Evolutionary conservation across 2,888 invertebrate genomes (phyloP).

Genomic region (Anoncus sp.): DNA sequence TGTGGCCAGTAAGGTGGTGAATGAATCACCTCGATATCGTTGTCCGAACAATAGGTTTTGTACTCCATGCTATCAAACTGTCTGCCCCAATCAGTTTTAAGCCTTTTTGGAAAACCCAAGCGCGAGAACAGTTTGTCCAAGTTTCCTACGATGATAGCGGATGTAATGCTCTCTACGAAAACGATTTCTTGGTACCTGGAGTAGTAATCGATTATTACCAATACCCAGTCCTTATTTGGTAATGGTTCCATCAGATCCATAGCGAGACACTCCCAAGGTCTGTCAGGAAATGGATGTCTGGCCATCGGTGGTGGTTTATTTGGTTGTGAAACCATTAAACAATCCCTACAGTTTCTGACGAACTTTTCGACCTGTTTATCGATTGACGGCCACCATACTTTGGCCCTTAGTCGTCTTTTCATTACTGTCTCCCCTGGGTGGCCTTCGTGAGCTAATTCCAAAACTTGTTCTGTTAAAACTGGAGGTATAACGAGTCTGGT

Average conservation of each 20-base stretch:
- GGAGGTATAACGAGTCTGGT: constrained; percentile 61
- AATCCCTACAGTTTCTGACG: constrained; percentile 49
- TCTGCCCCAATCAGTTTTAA: constrained; percentile 65
- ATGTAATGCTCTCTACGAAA: constrained; percentile 42
- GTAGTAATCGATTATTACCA: constrained; percentile 35
- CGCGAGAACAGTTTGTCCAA: constrained; percentile 12
- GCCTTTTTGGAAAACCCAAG: constrained; percentile 54
- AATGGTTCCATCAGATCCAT: constrained; percentile 58
- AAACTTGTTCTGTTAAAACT: constrained; percentile 57
- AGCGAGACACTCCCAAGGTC: constrained; percentile 50
- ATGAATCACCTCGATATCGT: constrained; percentile 57
- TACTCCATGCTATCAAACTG: constrained; percentile 68
- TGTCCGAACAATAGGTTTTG: constrained; percentile 52
- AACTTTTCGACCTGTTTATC: constrained; percentile 52
- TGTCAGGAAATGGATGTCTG: constrained; percentile 33
- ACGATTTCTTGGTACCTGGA: constrained; percentile 64
- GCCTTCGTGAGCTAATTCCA: constrained; percentile 72
- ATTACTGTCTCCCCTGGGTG: constrained; percentile 66
- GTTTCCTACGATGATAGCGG: not conserved
- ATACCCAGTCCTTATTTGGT: constrained; percentile 28
- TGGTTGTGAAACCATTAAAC: constrained; percentile 41
- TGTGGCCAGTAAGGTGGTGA: constrained; percentile 69
- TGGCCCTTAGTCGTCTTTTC: constrained; percentile 43
- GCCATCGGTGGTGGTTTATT: constrained; percentile 57
- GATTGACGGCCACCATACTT: constrained; percentile 57